Conservation (phyloP, 1,140 invertebrate species). For the Heliconius nattereri region DNA sequence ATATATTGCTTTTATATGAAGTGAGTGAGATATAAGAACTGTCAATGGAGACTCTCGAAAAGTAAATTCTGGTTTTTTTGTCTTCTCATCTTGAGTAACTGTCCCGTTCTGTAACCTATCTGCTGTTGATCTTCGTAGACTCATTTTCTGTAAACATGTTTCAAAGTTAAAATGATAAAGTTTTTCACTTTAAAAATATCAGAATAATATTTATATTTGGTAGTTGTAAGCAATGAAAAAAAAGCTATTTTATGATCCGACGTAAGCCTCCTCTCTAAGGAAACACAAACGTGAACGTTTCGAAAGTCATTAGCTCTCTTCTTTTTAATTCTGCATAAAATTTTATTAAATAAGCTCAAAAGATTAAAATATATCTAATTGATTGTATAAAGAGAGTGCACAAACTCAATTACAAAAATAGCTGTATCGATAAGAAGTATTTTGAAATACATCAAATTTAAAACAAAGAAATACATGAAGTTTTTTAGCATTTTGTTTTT, state of each 20-base stretch:
- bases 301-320: no score
- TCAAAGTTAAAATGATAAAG: not conserved
- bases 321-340: no score
- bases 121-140: slow-evolving; percentile 29
- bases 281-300: no score
- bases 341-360: not conserved
- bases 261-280: no score
- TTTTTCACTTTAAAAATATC: not conserved
- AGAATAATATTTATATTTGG: not conserved
- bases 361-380: not conserved
- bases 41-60: slow-evolving; percentile 88
- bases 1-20: slow-evolving; percentile 91
- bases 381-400: no score
- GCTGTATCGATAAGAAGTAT: no score
- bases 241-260: no score
- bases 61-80: slow-evolving; percentile 84
- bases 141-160: slow-evolving; percentile 30
- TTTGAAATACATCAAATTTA: no score
- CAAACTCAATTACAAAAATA: no score
- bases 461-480: not conserved
- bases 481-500: not conserved
- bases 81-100: slow-evolving; percentile 39
- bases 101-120: slow-evolving; percentile 46
- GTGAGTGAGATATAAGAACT: slow-evolving; percentile 87
- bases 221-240: no score